These are phyloP conservation scores for Polietes domitor DNA, from an alignment of 2,888 invertebrate species.

Conservation along the genomic window DNA sequence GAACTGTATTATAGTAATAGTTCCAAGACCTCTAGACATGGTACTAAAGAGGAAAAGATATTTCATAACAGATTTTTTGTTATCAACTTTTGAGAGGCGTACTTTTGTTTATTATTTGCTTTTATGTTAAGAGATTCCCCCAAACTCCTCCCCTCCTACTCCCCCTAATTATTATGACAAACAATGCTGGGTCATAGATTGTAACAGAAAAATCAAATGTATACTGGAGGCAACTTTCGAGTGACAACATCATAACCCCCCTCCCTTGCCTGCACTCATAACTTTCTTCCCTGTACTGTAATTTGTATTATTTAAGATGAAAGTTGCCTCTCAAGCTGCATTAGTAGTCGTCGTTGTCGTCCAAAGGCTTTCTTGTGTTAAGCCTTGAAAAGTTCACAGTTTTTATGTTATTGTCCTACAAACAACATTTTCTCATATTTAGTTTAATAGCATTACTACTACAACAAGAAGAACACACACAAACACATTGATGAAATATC, in stretches of 20 bases:
- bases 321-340: slow-evolving; percentile 7
- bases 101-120: slow-evolving; percentile 14
- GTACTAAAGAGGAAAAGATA: slow-evolving; percentile 40
- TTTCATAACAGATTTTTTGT: slow-evolving; percentile 46
- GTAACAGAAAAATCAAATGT: neutral
- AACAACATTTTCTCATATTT: neutral
- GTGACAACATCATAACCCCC: neutral
- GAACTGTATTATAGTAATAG: slow-evolving; percentile 77
- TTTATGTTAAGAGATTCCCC: neutral
- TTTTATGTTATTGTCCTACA: neutral
- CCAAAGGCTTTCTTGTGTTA: neutral
- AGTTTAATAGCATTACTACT: neutral
- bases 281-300: neutral
- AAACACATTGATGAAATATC: neutral
- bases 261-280: neutral
- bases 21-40: slow-evolving; percentile 53
- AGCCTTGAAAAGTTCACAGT: neutral
- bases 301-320: slow-evolving; percentile 7
- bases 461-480: too few relatives aligned
- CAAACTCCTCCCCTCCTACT: neutral
- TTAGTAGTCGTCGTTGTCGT: neutral
- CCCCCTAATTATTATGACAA: neutral
- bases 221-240: neutral
- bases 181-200: neutral
- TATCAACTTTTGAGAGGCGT: slow-evolving; percentile 24